A percentile compares a stretch with the other conserved stretches of the same genome.
These are phyloP conservation scores for Ophion costatus DNA, from an alignment of 2,888 invertebrate species.

Conservation along the genomic window DNA sequence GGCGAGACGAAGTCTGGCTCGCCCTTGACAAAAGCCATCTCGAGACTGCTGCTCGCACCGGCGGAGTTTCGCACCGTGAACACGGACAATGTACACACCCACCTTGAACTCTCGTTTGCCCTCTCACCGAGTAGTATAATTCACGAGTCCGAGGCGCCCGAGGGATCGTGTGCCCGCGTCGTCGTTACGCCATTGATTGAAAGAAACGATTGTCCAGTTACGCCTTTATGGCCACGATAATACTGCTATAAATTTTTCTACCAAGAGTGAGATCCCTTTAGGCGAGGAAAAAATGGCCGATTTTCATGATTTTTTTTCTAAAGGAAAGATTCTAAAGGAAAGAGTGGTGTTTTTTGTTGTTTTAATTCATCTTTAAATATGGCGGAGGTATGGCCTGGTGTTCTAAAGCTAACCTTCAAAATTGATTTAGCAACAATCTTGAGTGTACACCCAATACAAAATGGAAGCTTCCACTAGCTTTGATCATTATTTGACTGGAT, in stretches of 20 bases:
- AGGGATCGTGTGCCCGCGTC: not conserved
- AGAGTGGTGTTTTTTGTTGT: no score
- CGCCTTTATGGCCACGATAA: constrained; percentile 43
- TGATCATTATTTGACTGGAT: no score
- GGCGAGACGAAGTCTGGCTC: constrained; percentile 52
- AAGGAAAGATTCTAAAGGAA: no score
- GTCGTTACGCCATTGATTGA: constrained; percentile 69
- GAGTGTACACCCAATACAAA: no score
- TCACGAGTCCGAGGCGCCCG: not conserved
- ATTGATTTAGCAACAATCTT: no score
- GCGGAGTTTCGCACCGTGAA: constrained; percentile 76
- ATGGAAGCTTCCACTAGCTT: no score
- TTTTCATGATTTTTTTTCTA: no score
- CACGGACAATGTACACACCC: constrained; percentile 76
- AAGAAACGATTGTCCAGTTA: constrained; percentile 59
- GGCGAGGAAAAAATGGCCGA: no score
- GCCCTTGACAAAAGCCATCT: constrained; percentile 76
- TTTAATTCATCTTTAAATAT: no score
- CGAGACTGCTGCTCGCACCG: constrained; percentile 32
- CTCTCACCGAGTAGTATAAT: constrained; percentile 5
- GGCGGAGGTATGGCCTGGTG: no score
- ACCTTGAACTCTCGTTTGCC: constrained; percentile 9
- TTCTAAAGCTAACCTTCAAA: no score
- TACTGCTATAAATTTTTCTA: not conserved
- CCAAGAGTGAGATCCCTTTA: no score